These are phyloP conservation scores for Psammodynastes pulverulentus DNA, from an alignment of 2,113 vertebrate genomes.

Conservation along the genomic window DNA sequence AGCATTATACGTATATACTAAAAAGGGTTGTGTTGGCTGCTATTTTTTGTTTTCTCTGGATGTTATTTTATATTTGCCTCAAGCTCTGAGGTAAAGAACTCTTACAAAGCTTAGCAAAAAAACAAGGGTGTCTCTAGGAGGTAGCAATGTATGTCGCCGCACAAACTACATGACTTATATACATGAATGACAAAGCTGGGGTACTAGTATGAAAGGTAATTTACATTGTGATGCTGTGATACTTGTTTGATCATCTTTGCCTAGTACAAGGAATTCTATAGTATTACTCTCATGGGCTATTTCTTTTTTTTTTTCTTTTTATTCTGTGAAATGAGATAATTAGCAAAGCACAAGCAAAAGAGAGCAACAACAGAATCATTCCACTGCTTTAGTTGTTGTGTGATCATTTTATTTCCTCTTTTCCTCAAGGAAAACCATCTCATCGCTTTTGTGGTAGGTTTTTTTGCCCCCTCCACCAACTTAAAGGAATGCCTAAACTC, in stretches of 20 bases:
- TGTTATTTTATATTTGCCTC: conserved; percentile 33
- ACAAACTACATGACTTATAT: background rate
- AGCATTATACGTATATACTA: conserved; percentile 25
- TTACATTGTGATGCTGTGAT: background rate
- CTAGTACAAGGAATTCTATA: background rate
- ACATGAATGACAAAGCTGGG: background rate
- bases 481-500: conserved; percentile 51
- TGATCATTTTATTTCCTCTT: conserved; percentile 36
- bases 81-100: conserved; percentile 22
- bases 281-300: conserved; percentile 26
- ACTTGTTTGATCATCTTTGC: conserved; percentile 19
- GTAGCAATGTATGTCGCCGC: background rate
- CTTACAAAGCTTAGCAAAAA: conserved; percentile 25
- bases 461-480: conserved; percentile 27
- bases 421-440: conserved; percentile 40
- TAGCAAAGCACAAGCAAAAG: conserved; percentile 39
- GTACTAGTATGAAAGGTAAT: conserved; percentile 17
- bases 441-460: conserved; percentile 33
- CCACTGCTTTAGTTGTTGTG: conserved; percentile 45
- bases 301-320: background rate
- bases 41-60: conserved; percentile 64
- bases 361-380: conserved; percentile 16
- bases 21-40: conserved; percentile 58
- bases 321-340: conserved; percentile 29
- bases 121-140: conserved; percentile 11